Base-by-base conservation (phyloP, 2,888 invertebrate genomes). In the Ditylenchus weischeri region DNA sequence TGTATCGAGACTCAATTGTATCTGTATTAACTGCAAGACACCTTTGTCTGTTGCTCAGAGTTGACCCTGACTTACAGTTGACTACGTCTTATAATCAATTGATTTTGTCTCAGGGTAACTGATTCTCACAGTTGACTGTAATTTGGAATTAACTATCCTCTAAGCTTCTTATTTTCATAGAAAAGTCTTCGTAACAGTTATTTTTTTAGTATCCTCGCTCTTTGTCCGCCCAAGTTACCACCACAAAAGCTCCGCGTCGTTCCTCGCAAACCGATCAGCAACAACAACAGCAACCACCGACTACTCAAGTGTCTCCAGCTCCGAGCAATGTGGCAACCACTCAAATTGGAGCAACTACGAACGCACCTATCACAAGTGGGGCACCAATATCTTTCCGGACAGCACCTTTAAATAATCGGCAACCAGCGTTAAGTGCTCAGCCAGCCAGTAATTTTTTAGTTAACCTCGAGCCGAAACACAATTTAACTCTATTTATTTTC, bases 341-440 rank as follows among this genome's bases (percentile, higher is more conserved):
- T 19, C 62, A 57, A 61, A 43, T 57, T n/a, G 29, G n/a, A 19
- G 62, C 59, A 18, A 64, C 29, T n/a, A n/a, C 49, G n/a, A 65
- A 23, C 15, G 48, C 15, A 43, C 43, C 43, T 8, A 8, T 35
- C 15, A 48, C 66, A 62, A 61, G 49, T 19, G 36, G 47, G 23
- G 49, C 49, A 15, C 23, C 66, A 43, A 68, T 68, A 35, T 21
- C 68, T 3, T 61, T 71, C 38, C 49, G 71, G 8, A 60, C 47
- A 49, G 61, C 68, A n/a, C 58, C 62, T 19, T 66, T 65, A 29
- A 43, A 48, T 15, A 61, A 62, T 29, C 62, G 71, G 3, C 70
- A 70, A n/a, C 71, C 71, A 63, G 67, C 71, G 15, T 48, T 71
- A 19, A 71, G 71, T 43, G 70, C 70, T 47, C 71, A 71, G 49